Percentiles rank a stretch among this genome's conserved stretches.
Conservation (phyloP, 2,888 invertebrate genomes). For the Drosophila emarginata region DNA sequence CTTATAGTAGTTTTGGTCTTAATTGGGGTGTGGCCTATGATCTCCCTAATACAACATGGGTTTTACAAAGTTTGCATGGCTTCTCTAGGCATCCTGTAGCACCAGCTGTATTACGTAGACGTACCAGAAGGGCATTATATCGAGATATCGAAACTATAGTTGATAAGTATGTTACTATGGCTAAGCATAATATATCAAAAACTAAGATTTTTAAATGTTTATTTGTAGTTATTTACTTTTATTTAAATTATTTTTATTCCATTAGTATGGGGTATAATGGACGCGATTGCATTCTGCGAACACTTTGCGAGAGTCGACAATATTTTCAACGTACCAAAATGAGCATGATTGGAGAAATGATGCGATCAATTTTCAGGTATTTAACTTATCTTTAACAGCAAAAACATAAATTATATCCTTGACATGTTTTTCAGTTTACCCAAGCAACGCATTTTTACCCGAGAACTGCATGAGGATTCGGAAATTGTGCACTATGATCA, state of each 20-base stretch:
- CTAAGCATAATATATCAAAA: too few species aligned
- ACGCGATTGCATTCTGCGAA: slow-evolving; percentile 87
- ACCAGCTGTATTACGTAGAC: slow-evolving; percentile 83
- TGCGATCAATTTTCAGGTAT: slow-evolving; percentile 88
- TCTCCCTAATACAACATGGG: slow-evolving; percentile 84
- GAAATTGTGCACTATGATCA: slow-evolving; percentile 87
- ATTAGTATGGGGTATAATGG: slow-evolving; percentile 90
- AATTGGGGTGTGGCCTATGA: slow-evolving; percentile 89
- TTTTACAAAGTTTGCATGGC: slow-evolving; percentile 80
- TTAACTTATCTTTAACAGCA: too few species aligned
- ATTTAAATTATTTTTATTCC: neutral
- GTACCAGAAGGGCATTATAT: slow-evolving; percentile 75
- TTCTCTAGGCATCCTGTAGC: slow-evolving; percentile 65
- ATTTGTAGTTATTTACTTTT: too few species aligned
- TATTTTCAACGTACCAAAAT: slow-evolving; percentile 86
- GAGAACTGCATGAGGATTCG: slow-evolving; percentile 87
- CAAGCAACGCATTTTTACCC: slow-evolving; percentile 85
- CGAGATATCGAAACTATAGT: slow-evolving; percentile 83
- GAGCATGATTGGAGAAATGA: slow-evolving; percentile 88
- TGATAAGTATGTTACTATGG: slow-evolving; percentile 84
- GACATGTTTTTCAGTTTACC: slow-evolving; percentile 84
- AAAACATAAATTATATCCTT: too few species aligned
- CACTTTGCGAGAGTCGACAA: slow-evolving; percentile 89
- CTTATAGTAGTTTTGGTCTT: slow-evolving; percentile 86
- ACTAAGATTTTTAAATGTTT: too few species aligned